These are phyloP conservation scores for Apostichopus leukothele DNA, from an alignment of 53 echinoderm and acorn worm species.

Conservation along the genomic window DNA sequence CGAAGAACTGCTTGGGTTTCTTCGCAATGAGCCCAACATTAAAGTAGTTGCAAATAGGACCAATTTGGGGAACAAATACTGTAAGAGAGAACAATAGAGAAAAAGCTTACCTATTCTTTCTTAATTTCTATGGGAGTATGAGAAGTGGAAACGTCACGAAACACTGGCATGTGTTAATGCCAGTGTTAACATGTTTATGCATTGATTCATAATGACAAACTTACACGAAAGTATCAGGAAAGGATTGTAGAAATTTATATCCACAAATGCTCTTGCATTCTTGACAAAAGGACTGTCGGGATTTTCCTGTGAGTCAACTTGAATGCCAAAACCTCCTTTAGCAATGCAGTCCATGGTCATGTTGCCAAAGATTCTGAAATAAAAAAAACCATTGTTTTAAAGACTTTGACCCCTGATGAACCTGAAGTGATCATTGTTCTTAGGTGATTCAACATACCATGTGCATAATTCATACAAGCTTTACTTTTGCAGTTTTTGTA, in stretches of 20 bases:
- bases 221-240: background rate
- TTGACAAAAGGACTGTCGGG: conserved; percentile 27
- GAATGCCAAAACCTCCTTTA: conserved; percentile 18
- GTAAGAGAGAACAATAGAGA: background rate
- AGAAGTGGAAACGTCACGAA: too few relatives aligned
- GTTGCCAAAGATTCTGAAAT: conserved; percentile 39
- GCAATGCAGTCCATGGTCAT: conserved; percentile 48
- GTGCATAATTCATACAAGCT: background rate
- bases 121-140: too few relatives aligned
- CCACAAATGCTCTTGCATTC: conserved; percentile 15
- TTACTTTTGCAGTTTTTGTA: background rate
- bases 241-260: conserved; percentile 13
- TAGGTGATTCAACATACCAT: too few relatives aligned
- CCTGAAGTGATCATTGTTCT: too few relatives aligned
- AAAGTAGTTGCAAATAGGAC: conserved; percentile 40
- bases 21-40: background rate
- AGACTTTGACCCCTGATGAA: background rate
- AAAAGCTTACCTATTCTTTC: too few relatives aligned
- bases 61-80: conserved; percentile 1
- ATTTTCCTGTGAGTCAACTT: conserved; percentile 25
- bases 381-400: background rate
- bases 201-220: background rate
- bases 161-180: too few relatives aligned
- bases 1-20: background rate
- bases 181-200: too few relatives aligned